A percentile compares a stretch with the other conserved stretches of the same genome.
Evolutionary conservation across 2,888 invertebrate genomes (phyloP).

Genomic region (Ophion ellenae): DNA sequence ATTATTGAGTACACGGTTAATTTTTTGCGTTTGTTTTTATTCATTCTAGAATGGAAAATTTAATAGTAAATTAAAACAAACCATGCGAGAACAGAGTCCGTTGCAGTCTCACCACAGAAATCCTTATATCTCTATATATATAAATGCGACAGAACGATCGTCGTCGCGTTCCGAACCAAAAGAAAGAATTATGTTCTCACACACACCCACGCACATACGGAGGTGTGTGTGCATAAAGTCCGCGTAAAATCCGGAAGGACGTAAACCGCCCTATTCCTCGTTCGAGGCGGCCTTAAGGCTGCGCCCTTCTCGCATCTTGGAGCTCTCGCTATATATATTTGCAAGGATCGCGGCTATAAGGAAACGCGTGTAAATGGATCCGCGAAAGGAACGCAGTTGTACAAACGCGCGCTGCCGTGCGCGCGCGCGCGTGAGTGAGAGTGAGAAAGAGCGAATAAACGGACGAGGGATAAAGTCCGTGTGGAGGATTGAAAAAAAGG

Average conservation of each 20-base stretch:
- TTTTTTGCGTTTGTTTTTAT: too few species aligned
- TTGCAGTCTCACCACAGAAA: too few species aligned
- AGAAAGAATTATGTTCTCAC: slow-evolving; percentile 52
- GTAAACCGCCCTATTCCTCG: slow-evolving; percentile 17
- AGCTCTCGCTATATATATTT: background rate
- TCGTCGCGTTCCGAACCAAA: slow-evolving; percentile 49
- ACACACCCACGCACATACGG: too few species aligned
- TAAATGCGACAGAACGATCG: slow-evolving; percentile 50
- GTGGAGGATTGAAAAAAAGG: slow-evolving; percentile 48
- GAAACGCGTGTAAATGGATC: slow-evolving; percentile 64
- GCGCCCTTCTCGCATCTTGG: too few species aligned
- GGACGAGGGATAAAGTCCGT: slow-evolving; percentile 46
- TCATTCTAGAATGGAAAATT: too few species aligned
- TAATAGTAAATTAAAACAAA: too few species aligned
- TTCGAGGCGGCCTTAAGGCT: background rate
- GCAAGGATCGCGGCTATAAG: slow-evolving; percentile 35
- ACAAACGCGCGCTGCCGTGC: slow-evolving; percentile 21
- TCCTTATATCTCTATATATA: background rate
- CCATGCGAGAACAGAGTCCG: too few species aligned
- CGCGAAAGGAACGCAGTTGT: slow-evolving; percentile 40
- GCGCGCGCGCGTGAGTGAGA: background rate
- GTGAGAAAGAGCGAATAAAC: slow-evolving; percentile 38
- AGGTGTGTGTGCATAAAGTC: background rate
- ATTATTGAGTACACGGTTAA: too few species aligned
- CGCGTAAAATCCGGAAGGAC: slow-evolving; percentile 27